Evolutionary conservation across 2,113 vertebrate species (phyloP).

Genomic region (Felis catus): F.catus_Fca126_mat1.0 CM031420.1:7006001-7006500

Average conservation of each 20-base stretch:
- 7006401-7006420: no score
- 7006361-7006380: neutral
- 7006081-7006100: accelerated
- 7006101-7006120: no score
- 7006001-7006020: neutral
- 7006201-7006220: neutral
- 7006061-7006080: neutral
- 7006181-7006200: neutral
- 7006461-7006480: no score
- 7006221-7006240: neutral
- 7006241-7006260: accelerated
- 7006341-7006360: neutral
- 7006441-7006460: no score
- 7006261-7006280: neutral
- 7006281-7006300: no score
- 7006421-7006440: no score
- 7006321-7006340: neutral
- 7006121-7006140: neutral
- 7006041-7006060: accelerated
- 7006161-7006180: neutral
- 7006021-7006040: neutral
- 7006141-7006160: neutral
- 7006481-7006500: no score
- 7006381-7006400: no score
- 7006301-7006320: neutral